Conservation (phyloP, 2,797 vertebrate genomes). For the Lophotriccus pileatus region DNA sequence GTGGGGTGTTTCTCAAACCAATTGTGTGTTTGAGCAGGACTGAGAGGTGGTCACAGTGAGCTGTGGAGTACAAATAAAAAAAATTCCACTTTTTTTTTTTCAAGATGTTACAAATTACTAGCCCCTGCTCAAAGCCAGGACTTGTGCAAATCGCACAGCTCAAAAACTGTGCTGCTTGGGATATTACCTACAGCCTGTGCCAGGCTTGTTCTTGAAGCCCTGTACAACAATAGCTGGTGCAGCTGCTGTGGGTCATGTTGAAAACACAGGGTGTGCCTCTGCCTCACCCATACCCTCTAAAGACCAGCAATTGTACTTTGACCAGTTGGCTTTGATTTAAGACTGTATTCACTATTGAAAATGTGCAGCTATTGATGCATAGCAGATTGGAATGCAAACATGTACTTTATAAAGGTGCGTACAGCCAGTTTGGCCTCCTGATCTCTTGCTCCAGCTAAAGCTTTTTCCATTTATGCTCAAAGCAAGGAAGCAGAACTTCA, state of each 20-base stretch:
- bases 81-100: background rate
- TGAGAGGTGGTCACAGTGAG: background rate
- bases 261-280: background rate
- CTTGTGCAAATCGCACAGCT: background rate
- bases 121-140: background rate
- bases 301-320: background rate
- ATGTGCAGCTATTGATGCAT: background rate
- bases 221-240: accelerated
- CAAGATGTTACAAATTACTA: background rate
- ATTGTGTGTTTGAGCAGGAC: background rate
- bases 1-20: background rate
- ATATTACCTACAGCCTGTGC: background rate
- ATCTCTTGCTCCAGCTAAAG: background rate
- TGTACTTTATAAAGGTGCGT: background rate
- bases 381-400: background rate
- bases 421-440: background rate
- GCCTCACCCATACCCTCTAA: background rate
- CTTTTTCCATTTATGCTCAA: background rate
- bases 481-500: background rate
- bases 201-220: background rate
- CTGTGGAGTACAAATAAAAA: background rate
- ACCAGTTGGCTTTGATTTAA: background rate
- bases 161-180: background rate
- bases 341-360: background rate
- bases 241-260: accelerated